Evolutionary conservation across 2,113 vertebrate species (phyloP), one percentile per base, ranked within the genome.

Genomic region (Siniperca knerii): DNA sequence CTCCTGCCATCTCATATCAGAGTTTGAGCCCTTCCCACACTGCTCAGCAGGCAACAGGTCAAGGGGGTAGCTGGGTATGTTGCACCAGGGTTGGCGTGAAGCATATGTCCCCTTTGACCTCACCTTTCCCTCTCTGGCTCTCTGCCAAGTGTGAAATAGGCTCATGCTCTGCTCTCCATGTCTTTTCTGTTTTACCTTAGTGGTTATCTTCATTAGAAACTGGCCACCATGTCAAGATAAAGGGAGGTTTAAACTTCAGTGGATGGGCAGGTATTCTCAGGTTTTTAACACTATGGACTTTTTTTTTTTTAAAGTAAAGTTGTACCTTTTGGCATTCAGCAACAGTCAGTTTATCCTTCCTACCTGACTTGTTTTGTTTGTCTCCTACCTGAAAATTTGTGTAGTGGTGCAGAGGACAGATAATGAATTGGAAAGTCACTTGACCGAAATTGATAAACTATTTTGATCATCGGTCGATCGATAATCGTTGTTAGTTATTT

Each of bases 101-200:
- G 77, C 88, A 68, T 62, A 42, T 82, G 81, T 79, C 83, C 42
- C 81, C 87, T 89, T 67, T 92, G 74, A 86, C 79, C 86, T 81
- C 58, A n/a, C 52, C 44, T 55, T 44, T 15, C 13, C n/a, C 55
- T 42, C 40, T 6, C 37, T 68, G 88, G 71, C 67, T 60, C 25
- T 60, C 21, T 21, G 71, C 87, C 88, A 74, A 37, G n/a, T 54
- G 29, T 57, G 68, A 60, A 74, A 68, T 50, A 18, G 21, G 67
- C 13, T 81, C 42, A 4, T 20, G 40, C 46, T 60, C 40, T 16
- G 33, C 58, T 71, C 44, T 42, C 29, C 48, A 48, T 20, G 35
- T 73, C 46, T 66, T 72, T 57, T 77, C 72, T 81, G 20, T 8
- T 33, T 37, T 10, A 48, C 48, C n/a, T 3, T 13, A 25, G 69